Evolutionary conservation across 35 echinoderm and acorn worm genomes (phyloP).

Genomic region (Antedon bifida): DNA sequence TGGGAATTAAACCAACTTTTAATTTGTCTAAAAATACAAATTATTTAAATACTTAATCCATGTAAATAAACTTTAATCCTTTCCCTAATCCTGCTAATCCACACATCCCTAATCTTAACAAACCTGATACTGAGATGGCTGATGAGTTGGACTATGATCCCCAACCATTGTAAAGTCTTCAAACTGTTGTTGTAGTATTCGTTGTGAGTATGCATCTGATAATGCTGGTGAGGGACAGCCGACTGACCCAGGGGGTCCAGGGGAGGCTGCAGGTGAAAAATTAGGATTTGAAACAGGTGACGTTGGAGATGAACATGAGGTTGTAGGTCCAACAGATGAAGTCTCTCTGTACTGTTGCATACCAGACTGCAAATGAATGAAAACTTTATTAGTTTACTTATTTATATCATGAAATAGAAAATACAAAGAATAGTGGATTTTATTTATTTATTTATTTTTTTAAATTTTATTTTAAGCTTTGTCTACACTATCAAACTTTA

Average conservation of each 20-base stretch:
- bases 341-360: constrained; percentile 84
- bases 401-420: too few relatives aligned
- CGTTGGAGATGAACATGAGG: constrained; percentile 86
- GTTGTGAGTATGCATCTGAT: constrained; percentile 42
- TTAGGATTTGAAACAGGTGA: constrained; percentile 84
- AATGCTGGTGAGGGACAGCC: constrained; percentile 21
- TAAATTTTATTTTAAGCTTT: too few relatives aligned
- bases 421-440: too few relatives aligned
- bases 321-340: constrained; percentile 13
- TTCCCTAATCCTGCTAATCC: too few relatives aligned
- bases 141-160: constrained; percentile 9
- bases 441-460: too few relatives aligned
- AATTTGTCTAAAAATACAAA: too few relatives aligned
- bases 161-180: constrained; percentile 82
- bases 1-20: too few relatives aligned
- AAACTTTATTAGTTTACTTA: neutral
- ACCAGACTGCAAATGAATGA: constrained; percentile 26
- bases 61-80: too few relatives aligned
- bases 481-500: too few relatives aligned
- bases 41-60: too few relatives aligned
- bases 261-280: constrained; percentile 71
- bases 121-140: neutral
- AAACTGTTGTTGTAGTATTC: constrained; percentile 71
- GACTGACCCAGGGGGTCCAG: constrained; percentile 44
- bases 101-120: neutral